These are phyloP conservation scores for Caenorhabditis sp. DNA, from an alignment of 2,888 invertebrate species.

Conservation along the genomic window DNA sequence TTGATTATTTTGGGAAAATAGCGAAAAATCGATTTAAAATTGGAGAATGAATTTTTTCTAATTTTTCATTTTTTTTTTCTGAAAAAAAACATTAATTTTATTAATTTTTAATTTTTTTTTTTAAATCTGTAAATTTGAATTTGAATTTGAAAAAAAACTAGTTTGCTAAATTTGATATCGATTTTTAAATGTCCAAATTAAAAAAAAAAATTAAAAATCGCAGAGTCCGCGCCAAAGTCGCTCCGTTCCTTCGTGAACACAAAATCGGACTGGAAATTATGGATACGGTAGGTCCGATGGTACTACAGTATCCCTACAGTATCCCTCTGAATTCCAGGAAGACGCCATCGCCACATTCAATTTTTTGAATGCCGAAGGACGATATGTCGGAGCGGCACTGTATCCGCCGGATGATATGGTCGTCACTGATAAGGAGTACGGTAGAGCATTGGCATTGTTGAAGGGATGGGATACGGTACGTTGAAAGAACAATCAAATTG, in stretches of 20 bases:
- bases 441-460: slow-evolving; percentile 73
- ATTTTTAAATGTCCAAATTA: not conserved
- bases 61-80: no score
- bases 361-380: slow-evolving; percentile 91
- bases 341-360: slow-evolving; percentile 94
- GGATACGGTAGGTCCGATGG: slow-evolving; percentile 87
- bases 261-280: slow-evolving; percentile 90
- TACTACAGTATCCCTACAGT: no score
- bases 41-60: no score
- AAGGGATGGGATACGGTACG: slow-evolving; percentile 73
- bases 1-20: no score
- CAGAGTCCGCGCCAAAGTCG: slow-evolving; percentile 68
- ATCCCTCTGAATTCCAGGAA: slow-evolving; percentile 84
- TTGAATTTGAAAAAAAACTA: not conserved
- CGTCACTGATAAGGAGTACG: slow-evolving; percentile 75
- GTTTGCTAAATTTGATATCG: no score
- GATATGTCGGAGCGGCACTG: slow-evolving; percentile 87
- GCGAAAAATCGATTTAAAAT: no score
- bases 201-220: not conserved
- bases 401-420: slow-evolving; percentile 85
- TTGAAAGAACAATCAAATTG: not conserved
- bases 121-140: no score
- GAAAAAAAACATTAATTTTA: no score
- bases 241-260: slow-evolving; percentile 84
- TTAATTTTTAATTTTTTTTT: no score